Conservation (phyloP, 1,140 invertebrate genomes). For the Drosophila novamexicana region DNA sequence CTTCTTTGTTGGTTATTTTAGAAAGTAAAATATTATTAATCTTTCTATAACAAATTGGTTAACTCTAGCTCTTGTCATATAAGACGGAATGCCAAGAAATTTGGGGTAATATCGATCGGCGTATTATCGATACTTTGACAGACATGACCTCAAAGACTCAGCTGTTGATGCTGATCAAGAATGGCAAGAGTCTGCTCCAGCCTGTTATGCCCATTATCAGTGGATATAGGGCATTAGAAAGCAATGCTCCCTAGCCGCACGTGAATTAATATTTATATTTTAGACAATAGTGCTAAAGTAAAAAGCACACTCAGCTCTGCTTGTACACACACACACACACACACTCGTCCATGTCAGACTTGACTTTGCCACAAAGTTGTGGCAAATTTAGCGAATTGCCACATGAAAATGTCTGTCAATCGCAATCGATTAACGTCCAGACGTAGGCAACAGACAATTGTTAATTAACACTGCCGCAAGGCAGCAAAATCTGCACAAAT, state of each 20-base stretch:
- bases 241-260: constrained; percentile 5
- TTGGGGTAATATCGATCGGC: too few relatives aligned
- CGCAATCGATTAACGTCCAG: constrained; percentile 46
- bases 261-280: not conserved
- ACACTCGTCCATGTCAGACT: not conserved
- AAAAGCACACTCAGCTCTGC: constrained; percentile 2
- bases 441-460: constrained; percentile 46
- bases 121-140: not conserved
- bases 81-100: too few relatives aligned
- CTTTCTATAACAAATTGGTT: too few relatives aligned
- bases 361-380: constrained; percentile 36
- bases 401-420: constrained; percentile 23
- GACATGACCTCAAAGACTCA: too few relatives aligned
- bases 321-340: not conserved
- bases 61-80: too few relatives aligned
- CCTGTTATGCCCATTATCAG: not conserved
- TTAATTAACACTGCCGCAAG: constrained; percentile 58
- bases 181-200: too few relatives aligned
- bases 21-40: too few relatives aligned
- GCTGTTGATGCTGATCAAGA: too few relatives aligned
- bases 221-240: not conserved
- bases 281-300: constrained; percentile 6
- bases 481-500: constrained; percentile 48
- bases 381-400: constrained; percentile 40
- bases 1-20: too few relatives aligned